These are phyloP conservation scores for Myotis vivesi DNA, from an alignment of 2,797 vertebrate genomes.

Conservation along the genomic window DNA sequence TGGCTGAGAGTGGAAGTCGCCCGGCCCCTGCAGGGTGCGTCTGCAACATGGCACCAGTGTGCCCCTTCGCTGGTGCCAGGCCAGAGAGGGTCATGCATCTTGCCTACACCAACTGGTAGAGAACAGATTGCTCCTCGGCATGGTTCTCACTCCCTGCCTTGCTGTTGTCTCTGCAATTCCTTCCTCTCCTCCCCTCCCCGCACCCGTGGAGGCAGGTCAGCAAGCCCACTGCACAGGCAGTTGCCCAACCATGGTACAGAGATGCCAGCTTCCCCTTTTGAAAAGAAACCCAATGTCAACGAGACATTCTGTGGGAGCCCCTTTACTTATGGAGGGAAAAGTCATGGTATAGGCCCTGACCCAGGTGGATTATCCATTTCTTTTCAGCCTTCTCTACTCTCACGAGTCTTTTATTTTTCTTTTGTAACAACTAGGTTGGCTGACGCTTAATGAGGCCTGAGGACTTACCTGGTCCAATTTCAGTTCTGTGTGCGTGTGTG, in stretches of 20 bases:
- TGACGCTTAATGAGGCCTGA: not conserved
- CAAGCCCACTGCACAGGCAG: not conserved
- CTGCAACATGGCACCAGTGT: not conserved
- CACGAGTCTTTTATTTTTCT: not conserved
- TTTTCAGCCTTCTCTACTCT: not conserved
- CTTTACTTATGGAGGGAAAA: not conserved
- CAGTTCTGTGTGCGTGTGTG: not conserved
- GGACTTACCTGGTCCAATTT: slow-evolving; percentile 22
- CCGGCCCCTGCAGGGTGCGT: rapidly evolving
- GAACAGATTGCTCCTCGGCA: not conserved
- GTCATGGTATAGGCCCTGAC: not conserved
- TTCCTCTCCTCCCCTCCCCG: not conserved
- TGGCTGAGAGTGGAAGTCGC: not conserved
- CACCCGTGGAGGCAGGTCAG: not conserved
- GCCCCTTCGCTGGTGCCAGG: not conserved
- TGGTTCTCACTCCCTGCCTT: not conserved
- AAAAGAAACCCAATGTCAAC: not conserved
- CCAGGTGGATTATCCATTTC: not conserved
- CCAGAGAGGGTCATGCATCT: not conserved
- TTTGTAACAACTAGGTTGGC: not conserved
- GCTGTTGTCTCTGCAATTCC: not conserved
- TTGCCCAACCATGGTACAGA: not conserved
- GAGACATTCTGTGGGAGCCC: not conserved
- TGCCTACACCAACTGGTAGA: rapidly evolving
- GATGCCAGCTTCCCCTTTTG: not conserved